Conservation (phyloP, 2,888 invertebrate species). For the Criorhina ranunculi region DNA sequence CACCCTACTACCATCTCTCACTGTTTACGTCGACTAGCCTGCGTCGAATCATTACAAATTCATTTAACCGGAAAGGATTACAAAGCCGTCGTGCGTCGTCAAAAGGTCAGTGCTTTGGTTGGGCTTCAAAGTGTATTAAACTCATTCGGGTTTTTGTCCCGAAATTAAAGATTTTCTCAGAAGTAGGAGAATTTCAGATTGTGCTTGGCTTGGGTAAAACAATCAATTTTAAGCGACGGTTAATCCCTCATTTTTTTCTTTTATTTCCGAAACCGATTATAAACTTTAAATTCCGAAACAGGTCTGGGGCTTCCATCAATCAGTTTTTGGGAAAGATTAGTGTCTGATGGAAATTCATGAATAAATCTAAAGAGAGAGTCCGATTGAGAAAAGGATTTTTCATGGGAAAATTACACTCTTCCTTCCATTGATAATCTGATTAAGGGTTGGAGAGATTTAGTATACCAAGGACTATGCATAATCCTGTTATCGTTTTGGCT, state of each 20-base stretch:
- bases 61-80: neutral
- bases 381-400: neutral
- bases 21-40: no score
- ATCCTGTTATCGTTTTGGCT: constrained; percentile 2
- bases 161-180: neutral
- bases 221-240: neutral
- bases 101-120: neutral
- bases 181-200: neutral
- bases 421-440: neutral
- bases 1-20: neutral
- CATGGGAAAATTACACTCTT: neutral
- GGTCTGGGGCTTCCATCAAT: neutral
- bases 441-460: neutral
- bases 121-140: neutral
- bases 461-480: neutral
- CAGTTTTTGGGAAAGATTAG: neutral
- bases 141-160: neutral
- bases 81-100: neutral
- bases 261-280: neutral
- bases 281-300: neutral
- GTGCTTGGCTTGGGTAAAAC: neutral
- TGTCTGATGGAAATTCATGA: neutral
- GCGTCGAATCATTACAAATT: neutral
- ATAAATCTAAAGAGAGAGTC: neutral
- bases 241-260: neutral